These are phyloP conservation scores for Therioaphis trifolii DNA, from an alignment of 2,888 invertebrate species.

Conservation along the genomic window DNA sequence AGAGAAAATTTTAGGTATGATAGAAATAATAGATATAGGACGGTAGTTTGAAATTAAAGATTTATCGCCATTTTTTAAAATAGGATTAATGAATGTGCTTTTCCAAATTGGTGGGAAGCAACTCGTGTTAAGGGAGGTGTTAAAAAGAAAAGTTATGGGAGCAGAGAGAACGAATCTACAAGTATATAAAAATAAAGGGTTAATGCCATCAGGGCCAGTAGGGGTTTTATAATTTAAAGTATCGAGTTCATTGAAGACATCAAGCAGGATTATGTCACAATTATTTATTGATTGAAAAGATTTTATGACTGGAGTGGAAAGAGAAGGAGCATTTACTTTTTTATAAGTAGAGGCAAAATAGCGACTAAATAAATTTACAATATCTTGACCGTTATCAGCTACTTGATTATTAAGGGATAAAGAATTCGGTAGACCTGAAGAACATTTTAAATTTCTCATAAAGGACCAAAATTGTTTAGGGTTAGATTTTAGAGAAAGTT, in stretches of 20 bases:
- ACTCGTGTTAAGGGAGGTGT: background rate
- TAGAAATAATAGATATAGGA: background rate
- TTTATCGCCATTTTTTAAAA: background rate
- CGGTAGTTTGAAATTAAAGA: background rate
- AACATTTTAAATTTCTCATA: background rate
- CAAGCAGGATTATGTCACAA: background rate
- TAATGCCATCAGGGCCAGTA: background rate
- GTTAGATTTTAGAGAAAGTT: background rate
- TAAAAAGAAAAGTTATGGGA: background rate
- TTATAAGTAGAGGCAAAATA: background rate
- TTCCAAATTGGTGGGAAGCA: background rate
- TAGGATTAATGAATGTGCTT: background rate
- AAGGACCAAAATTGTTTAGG: background rate
- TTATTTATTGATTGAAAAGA: background rate
- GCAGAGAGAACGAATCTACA: background rate
- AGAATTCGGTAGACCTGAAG: background rate
- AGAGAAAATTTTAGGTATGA: background rate
- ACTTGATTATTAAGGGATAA: background rate
- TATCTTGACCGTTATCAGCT: background rate
- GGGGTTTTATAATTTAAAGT: background rate
- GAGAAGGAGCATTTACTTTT: background rate
- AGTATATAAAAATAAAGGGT: background rate
- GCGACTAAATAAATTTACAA: background rate
- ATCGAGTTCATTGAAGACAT: background rate
- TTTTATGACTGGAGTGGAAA: background rate